phyloP scores from a whole-genome alignment of 2,888 invertebrate species.

The Stictocephala bisonia region DNA sequence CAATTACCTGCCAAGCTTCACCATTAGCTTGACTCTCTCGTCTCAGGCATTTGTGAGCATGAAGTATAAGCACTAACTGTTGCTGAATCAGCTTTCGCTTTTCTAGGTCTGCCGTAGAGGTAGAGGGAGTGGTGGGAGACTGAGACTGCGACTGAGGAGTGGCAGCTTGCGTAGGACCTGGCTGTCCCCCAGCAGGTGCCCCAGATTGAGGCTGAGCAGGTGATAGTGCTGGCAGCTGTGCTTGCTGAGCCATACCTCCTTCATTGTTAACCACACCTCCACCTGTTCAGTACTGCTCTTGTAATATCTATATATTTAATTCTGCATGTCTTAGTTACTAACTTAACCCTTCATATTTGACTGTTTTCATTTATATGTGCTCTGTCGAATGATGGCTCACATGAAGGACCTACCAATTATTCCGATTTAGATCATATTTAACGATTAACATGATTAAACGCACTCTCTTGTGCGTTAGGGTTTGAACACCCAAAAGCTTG shows the following conservation, averaged over 20 bases:
- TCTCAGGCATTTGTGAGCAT: constrained; percentile 99
- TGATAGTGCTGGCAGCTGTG: constrained; percentile 81
- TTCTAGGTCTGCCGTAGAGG: constrained; percentile 89
- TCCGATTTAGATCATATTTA: too few species aligned
- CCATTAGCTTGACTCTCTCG: constrained; percentile 90
- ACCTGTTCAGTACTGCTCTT: too few species aligned
- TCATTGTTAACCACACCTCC: constrained; percentile 69
- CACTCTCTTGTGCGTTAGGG: too few species aligned
- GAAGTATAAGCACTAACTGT: constrained; percentile 94
- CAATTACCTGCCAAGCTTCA: constrained; percentile 79
- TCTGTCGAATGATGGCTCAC: too few species aligned
- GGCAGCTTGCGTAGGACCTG: constrained; percentile 64
- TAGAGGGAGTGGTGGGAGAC: constrained; percentile 63
- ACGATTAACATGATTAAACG: too few species aligned
- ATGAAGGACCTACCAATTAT: too few species aligned
- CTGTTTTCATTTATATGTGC: too few species aligned
- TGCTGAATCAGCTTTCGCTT: constrained; percentile 98
- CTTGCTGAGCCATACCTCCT: constrained; percentile 76
- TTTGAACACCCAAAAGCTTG: too few species aligned
- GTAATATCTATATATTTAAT: too few species aligned
- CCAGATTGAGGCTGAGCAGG: constrained; percentile 83
- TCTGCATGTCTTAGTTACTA: too few species aligned
- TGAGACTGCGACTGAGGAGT: constrained; percentile 54
- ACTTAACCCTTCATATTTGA: not conserved
- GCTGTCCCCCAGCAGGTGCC: constrained; percentile 73